These are phyloP conservation scores for Dasyornis broadbenti DNA, from an alignment of 2,113 vertebrate genomes.

Conservation along the genomic window DNA sequence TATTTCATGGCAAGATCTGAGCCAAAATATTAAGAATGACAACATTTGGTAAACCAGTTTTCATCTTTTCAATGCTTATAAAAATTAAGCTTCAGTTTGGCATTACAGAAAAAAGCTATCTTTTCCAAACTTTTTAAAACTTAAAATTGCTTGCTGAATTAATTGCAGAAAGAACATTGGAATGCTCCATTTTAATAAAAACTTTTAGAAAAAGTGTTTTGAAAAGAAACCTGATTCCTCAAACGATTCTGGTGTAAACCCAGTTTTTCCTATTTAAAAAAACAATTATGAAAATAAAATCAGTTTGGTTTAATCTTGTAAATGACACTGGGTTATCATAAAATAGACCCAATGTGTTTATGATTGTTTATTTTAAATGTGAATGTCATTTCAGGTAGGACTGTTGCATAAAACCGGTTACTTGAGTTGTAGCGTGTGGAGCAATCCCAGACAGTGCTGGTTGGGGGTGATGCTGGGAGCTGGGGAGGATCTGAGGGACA, in stretches of 20 bases:
- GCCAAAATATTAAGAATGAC: neutral
- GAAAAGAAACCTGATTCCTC: neutral
- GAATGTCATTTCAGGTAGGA: neutral
- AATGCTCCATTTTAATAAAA: neutral
- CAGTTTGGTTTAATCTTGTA: neutral
- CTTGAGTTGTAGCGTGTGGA: too few species aligned
- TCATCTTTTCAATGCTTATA: neutral
- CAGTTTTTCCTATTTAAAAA: neutral
- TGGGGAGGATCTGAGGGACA: too few species aligned
- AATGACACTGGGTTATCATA: neutral
- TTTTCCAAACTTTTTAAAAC: neutral
- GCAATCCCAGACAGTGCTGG: too few species aligned
- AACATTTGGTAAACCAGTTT: neutral
- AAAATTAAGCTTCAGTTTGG: neutral
- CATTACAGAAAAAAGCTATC: rapidly evolving
- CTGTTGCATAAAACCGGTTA: too few species aligned
- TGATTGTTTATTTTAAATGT: neutral
- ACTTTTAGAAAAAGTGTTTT: neutral
- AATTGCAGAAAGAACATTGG: neutral
- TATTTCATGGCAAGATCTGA: neutral
- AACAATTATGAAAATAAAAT: neutral
- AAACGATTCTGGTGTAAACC: neutral
- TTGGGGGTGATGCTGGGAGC: too few species aligned
- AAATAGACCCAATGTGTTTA: neutral
- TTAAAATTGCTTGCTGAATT: neutral